phyloP scores from a whole-genome alignment of 2,797 vertebrate genomes.

The Anas acuta region DNA sequence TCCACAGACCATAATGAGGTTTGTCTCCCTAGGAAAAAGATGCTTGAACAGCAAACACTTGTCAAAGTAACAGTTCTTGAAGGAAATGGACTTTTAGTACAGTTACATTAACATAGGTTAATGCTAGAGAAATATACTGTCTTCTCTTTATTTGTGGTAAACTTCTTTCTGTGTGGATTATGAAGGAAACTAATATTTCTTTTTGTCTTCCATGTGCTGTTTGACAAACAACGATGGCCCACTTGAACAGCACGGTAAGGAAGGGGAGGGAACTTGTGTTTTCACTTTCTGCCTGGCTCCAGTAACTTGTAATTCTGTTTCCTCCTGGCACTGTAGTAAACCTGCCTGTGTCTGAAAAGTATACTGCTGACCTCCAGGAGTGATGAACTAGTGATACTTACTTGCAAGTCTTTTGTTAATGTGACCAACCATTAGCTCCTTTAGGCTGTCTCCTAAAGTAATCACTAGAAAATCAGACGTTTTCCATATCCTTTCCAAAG shows the following conservation, averaged over 20 bases:
- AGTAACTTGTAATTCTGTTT: not conserved
- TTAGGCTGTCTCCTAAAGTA: not conserved
- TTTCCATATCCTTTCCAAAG: not conserved
- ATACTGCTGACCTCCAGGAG: not conserved
- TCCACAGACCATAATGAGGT: not conserved
- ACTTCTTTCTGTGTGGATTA: not conserved
- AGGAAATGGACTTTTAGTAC: not conserved
- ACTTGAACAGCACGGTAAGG: constrained; percentile 79
- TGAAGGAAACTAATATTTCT: constrained; percentile 15
- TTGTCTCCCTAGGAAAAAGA: not conserved
- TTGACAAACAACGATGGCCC: constrained; percentile 26
- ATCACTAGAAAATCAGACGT: not conserved
- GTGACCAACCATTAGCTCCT: not conserved
- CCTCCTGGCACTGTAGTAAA: not conserved
- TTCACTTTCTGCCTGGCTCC: not conserved
- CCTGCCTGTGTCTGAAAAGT: not conserved
- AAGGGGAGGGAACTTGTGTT: not conserved
- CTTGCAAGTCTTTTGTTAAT: not conserved
- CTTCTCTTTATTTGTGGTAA: not conserved
- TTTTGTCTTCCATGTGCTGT: constrained; percentile 46
- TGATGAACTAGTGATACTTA: not conserved
- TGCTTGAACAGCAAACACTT: not conserved
- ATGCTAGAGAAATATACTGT: not conserved
- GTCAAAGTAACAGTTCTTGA: not conserved
- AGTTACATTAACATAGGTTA: not conserved